Conservation (phyloP, 2,797 vertebrate genomes). For the Ciconia nigra region DNA sequence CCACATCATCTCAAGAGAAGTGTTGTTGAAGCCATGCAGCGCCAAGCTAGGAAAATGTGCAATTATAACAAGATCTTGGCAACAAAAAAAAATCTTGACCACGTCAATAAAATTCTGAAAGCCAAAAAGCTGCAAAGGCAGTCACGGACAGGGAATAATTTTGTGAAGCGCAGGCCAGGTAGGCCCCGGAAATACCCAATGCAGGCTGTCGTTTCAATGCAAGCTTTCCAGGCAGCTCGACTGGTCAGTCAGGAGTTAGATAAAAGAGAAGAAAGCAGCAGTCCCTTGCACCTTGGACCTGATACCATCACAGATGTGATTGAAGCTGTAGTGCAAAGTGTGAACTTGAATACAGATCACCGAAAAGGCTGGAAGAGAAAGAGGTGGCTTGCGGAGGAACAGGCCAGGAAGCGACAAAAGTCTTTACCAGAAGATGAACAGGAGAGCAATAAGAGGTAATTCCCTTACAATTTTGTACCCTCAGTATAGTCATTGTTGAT, state of each 20-base stretch:
- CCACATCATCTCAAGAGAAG: conserved; percentile 74
- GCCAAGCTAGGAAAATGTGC: conserved; percentile 81
- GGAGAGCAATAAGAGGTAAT: conserved; percentile 74
- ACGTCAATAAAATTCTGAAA: conserved; percentile 97
- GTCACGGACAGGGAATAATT: conserved; percentile 94
- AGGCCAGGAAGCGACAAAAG: conserved; percentile 80
- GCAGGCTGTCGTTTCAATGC: conserved; percentile 72
- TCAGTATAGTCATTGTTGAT: not conserved
- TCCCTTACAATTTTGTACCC: not conserved
- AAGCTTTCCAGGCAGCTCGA: conserved; percentile 65
- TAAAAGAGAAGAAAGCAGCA: not conserved
- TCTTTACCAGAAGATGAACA: conserved; percentile 65
- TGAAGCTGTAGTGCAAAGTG: conserved; percentile 88
- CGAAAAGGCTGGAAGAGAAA: conserved; percentile 83
- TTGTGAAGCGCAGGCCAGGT: conserved; percentile 89
- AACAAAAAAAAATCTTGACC: conserved; percentile 93
- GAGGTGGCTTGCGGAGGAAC: conserved; percentile 71
- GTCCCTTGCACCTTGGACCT: conserved; percentile 41
- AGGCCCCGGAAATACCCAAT: conserved; percentile 86
- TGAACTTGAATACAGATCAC: conserved; percentile 71
- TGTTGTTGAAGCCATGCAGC: conserved; percentile 80
- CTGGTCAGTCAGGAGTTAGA: conserved; percentile 58
- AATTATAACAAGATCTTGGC: conserved; percentile 82
- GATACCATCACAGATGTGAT: conserved; percentile 88
- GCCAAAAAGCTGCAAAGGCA: conserved; percentile 98